phyloP scores from a whole-genome alignment of 92 coral and sea anemone genomes.

The Diadumene lineata region DNA sequence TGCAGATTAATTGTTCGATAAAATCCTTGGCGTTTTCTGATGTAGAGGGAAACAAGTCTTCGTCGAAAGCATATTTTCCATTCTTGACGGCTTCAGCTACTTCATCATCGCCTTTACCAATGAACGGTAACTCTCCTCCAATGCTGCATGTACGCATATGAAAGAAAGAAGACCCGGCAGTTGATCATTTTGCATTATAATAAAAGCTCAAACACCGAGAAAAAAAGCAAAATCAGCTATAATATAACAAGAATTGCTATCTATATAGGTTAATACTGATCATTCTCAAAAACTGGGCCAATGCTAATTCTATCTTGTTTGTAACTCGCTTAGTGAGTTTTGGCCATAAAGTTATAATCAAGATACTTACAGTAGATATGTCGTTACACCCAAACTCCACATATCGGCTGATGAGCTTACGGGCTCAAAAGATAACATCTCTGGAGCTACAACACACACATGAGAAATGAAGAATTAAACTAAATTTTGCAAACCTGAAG shows the following conservation, averaged over 20 bases:
- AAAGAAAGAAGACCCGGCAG: not conserved
- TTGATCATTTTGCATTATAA: too few relatives aligned
- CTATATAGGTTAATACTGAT: too few relatives aligned
- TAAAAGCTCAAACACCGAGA: too few relatives aligned
- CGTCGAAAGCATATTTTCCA: slow-evolving; percentile 60
- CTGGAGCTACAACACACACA: slow-evolving; percentile 72
- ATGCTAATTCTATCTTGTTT: too few relatives aligned
- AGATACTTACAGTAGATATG: slow-evolving; percentile 77
- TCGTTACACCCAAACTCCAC: slow-evolving; percentile 92
- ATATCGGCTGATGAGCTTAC: slow-evolving; percentile 79
- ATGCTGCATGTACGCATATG: too few relatives aligned
- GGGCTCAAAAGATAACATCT: slow-evolving; percentile 80
- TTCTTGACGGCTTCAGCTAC: slow-evolving; percentile 52
- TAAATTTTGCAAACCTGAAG: too few relatives aligned
- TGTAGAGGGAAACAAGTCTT: slow-evolving; percentile 59
- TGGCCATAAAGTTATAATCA: not conserved
- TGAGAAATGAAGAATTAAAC: not conserved
- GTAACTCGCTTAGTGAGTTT: too few relatives aligned
- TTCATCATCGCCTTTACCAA: slow-evolving; percentile 72
- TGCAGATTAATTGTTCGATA: slow-evolving; percentile 49
- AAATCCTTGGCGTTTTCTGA: slow-evolving; percentile 70
- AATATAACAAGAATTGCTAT: too few relatives aligned
- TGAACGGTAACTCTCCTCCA: slow-evolving; percentile 70
- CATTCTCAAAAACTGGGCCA: too few relatives aligned
- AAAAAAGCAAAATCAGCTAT: too few relatives aligned